Percentiles rank a stretch among this genome's conserved stretches.
Evolutionary conservation across 2,113 vertebrate genomes (phyloP).

Genomic region (Anolis carolinensis): DNA sequence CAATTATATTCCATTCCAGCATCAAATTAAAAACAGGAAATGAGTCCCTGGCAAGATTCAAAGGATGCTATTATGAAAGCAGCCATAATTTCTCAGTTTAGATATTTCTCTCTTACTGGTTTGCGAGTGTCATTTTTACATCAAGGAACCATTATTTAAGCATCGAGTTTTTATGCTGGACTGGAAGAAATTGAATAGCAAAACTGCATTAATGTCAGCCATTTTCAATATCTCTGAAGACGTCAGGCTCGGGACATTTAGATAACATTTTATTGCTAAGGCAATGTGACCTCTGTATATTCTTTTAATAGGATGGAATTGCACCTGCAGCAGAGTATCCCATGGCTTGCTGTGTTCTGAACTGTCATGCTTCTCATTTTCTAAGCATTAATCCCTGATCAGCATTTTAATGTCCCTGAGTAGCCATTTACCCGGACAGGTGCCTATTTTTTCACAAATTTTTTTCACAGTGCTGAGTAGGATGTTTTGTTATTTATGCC

Average conservation of each 20-base stretch:
- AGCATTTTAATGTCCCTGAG: slow-evolving; percentile 49
- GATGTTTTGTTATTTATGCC: slow-evolving; percentile 41
- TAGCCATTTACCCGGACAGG: slow-evolving; percentile 59
- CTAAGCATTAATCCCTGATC: slow-evolving; percentile 42
- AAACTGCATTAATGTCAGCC: neutral
- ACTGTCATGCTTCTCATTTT: slow-evolving; percentile 33
- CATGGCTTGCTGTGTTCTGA: slow-evolving; percentile 12
- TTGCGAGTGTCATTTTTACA: neutral
- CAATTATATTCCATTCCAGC: neutral
- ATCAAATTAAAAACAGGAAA: slow-evolving; percentile 1
- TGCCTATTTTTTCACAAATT: slow-evolving; percentile 49
- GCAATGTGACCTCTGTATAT: neutral
- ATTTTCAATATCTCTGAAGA: neutral
- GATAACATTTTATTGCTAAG: neutral
- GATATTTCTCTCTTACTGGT: neutral
- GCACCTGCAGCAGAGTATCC: slow-evolving; percentile 1
- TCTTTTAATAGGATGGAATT: slow-evolving; percentile 15
- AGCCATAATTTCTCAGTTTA: neutral
- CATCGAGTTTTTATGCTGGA: neutral
- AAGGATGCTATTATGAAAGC: neutral
- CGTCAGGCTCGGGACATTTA: neutral
- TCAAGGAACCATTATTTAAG: neutral
- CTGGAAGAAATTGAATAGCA: neutral
- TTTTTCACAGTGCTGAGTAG: slow-evolving; percentile 49
- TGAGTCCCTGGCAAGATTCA: neutral